Evolutionary conservation across 2,113 vertebrate genomes (phyloP).

Genomic region (Lethenteron reissneri): DNA sequence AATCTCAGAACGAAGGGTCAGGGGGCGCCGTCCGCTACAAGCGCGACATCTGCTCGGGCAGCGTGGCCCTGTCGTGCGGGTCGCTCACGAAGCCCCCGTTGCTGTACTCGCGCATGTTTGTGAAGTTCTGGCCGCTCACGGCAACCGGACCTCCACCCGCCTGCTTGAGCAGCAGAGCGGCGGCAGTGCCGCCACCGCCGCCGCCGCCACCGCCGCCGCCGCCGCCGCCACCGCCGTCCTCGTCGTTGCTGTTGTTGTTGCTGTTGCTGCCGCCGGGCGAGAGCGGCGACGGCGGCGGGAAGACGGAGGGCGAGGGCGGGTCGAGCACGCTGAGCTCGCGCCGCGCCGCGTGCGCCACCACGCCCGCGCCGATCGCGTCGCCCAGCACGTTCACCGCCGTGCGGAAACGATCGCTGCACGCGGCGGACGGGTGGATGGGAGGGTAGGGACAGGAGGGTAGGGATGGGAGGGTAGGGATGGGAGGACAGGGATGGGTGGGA

Average conservation of each 20-base stretch:
- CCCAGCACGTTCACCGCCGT: slow-evolving; percentile 94
- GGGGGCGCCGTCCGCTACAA: background rate
- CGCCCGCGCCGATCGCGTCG: slow-evolving; percentile 66
- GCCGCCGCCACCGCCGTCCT: background rate
- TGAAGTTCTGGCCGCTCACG: background rate
- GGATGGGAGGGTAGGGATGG: background rate
- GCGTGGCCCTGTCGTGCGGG: background rate
- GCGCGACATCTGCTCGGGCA: slow-evolving; percentile 4
- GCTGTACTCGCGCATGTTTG: background rate
- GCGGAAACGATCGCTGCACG: slow-evolving; percentile 64
- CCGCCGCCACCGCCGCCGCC: background rate
- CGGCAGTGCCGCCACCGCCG: background rate
- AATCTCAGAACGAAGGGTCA: too few species aligned
- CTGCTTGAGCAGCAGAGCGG: background rate
- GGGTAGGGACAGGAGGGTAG: background rate
- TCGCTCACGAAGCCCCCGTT: slow-evolving; percentile 3
- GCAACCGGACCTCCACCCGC: background rate
- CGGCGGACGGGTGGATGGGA: background rate
- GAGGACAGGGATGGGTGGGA: background rate
- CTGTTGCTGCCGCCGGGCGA: background rate
- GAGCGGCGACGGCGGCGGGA: background rate
- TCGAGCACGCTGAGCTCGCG: slow-evolving; percentile 66
- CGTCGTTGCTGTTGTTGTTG: background rate
- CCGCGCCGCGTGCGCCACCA: slow-evolving; percentile 79
- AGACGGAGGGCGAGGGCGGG: slow-evolving; percentile 23